phyloP scores from a whole-genome alignment of 2,888 invertebrate genomes.

The Sturmia bella region DNA sequence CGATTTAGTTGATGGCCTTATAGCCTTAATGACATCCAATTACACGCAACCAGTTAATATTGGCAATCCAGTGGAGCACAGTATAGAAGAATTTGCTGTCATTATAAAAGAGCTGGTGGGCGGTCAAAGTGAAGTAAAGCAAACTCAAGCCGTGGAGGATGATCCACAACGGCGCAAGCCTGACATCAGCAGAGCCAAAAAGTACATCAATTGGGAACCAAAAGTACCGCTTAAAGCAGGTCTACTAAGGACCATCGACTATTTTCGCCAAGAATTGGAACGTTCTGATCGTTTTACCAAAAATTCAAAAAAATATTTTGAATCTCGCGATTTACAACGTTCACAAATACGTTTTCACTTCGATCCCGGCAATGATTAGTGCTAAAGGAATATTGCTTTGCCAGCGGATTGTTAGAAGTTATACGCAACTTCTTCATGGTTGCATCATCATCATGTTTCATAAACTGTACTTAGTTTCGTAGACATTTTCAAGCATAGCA shows the following conservation, averaged over 20 bases:
- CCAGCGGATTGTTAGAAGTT: background rate
- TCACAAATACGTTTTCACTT: slow-evolving; percentile 71
- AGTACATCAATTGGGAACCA: slow-evolving; percentile 94
- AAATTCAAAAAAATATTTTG: slow-evolving; percentile 79
- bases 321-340: slow-evolving; percentile 76
- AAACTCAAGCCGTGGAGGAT: slow-evolving; percentile 94
- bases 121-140: slow-evolving; percentile 91
- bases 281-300: slow-evolving; percentile 81
- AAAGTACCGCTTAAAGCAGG: slow-evolving; percentile 93
- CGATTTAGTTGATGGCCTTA: slow-evolving; percentile 96
- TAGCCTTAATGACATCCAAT: slow-evolving; percentile 96
- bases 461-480: slow-evolving; percentile 62
- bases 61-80: slow-evolving; percentile 99
- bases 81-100: slow-evolving; percentile 94
- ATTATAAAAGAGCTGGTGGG: slow-evolving; percentile 93
- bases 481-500: slow-evolving; percentile 7
- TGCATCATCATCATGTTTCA: slow-evolving; percentile 5
- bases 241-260: slow-evolving; percentile 94
- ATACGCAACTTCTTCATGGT: background rate
- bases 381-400: slow-evolving; percentile 1
- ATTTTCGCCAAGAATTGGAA: slow-evolving; percentile 94
- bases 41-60: slow-evolving; percentile 96
- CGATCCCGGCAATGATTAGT: slow-evolving; percentile 71
- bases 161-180: slow-evolving; percentile 97
- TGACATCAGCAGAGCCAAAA: slow-evolving; percentile 94